Evolutionary conservation across 2,113 vertebrate genomes (phyloP).

Genomic region (Megalops atlanticus): DNA sequence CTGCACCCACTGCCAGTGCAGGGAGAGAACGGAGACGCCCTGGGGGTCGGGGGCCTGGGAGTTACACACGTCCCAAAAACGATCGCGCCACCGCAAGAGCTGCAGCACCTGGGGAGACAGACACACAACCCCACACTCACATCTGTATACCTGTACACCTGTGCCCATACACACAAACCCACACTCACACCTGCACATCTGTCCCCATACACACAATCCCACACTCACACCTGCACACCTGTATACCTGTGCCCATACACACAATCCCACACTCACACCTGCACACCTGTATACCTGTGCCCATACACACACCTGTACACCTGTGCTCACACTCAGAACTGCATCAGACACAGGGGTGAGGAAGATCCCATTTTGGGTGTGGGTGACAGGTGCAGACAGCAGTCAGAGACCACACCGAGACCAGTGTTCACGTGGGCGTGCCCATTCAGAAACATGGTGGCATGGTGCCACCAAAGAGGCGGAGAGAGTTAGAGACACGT

Average conservation of each 20-base stretch:
- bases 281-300: too few species aligned
- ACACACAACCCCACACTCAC: background rate
- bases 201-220: background rate
- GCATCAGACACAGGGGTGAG: too few species aligned
- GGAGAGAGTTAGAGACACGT: background rate
- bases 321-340: too few species aligned
- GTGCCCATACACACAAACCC: background rate
- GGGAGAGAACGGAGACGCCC: constrained; percentile 82
- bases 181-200: background rate
- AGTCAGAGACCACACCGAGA: background rate
- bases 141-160: background rate
- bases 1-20: constrained; percentile 97
- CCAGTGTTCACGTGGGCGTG: background rate
- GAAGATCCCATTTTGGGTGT: too few species aligned
- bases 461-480: background rate
- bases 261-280: too few species aligned
- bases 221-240: background rate
- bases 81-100: constrained; percentile 82
- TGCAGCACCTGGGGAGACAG: constrained; percentile 61
- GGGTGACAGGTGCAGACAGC: too few species aligned
- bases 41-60: constrained; percentile 71
- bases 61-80: constrained; percentile 84
- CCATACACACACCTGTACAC: too few species aligned
- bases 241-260: too few species aligned
- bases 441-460: background rate